Percentiles rank a stretch among this genome's conserved stretches.
Evolutionary conservation across 1,140 invertebrate species (phyloP).

Genomic region (Brachionus sp.): DNA sequence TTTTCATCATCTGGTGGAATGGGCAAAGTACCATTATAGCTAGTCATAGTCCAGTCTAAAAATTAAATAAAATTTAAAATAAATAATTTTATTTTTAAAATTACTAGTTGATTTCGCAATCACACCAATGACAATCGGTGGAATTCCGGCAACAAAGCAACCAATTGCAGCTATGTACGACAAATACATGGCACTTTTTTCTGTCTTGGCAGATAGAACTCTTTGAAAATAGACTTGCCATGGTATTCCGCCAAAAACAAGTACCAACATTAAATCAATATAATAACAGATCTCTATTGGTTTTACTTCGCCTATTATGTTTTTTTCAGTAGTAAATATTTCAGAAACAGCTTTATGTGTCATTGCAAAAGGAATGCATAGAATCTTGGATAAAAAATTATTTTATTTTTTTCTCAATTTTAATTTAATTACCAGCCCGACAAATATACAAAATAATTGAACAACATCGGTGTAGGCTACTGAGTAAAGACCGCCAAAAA

Average conservation of each 20-base stretch:
- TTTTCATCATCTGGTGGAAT: conserved; percentile 72
- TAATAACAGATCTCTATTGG: conserved; percentile 74
- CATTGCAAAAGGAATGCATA: conserved; percentile 94
- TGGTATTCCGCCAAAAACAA: conserved; percentile 94
- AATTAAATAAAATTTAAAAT: too few relatives aligned
- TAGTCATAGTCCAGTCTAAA: conserved; percentile 87
- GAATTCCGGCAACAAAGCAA: conserved; percentile 91
- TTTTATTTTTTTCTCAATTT: background rate
- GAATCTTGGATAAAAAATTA: conserved; percentile 66
- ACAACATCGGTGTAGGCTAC: conserved; percentile 98
- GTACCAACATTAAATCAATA: conserved; percentile 80
- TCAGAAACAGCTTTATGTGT: conserved; percentile 74
- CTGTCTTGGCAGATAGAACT: conserved; percentile 89
- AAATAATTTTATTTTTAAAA: too few relatives aligned
- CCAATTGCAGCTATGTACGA: conserved; percentile 93
- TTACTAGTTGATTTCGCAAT: conserved; percentile 88
- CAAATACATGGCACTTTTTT: conserved; percentile 81
- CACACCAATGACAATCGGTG: conserved; percentile 89
- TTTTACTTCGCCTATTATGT: conserved; percentile 78
- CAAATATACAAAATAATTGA: conserved; percentile 95
- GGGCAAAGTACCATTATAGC: conserved; percentile 67
- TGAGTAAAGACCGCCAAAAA: conserved; percentile 93
- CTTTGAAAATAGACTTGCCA: conserved; percentile 99
- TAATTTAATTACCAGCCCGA: conserved; percentile 69
- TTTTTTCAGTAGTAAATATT: conserved; percentile 70